Evolutionary conservation across 2,888 invertebrate species (phyloP), one percentile per base, ranked within the genome.

Genomic region (Leptinotarsa haldemani): DNA sequence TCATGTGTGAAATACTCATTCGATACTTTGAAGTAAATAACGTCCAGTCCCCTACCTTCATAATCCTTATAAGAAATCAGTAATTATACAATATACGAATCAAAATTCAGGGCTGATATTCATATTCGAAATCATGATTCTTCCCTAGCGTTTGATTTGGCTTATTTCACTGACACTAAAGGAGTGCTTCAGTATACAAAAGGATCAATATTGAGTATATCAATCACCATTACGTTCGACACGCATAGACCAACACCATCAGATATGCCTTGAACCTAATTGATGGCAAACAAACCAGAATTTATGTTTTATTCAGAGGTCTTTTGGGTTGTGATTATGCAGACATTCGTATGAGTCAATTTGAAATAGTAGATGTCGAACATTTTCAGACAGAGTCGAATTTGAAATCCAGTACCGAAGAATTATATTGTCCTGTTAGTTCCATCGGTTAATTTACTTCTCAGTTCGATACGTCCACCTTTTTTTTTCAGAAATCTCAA

Each of bases 201-300:
- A 48, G 52, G 65, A 67, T 67, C 67, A 30, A 67, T 67, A 67
- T 67, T 53, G 30, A 30, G 40, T 67, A 53, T 30, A 67, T 67
- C 53, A 18, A 67, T 67, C 53, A 53, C 40, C 52, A 25, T 67
- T 67, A 16, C 65, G 22, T 65, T 65, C 47, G 18, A 50, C 50
- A 25, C 50, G 15, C 65, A n/a, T 15, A 66, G 25, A 66, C 48
- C 46, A 25, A 22, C 56, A 22, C 22, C 22, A 56, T 56, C 56
- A 22, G 56, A 56, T 56, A 56, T 56, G 56, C 56, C 56, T 56
- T 56, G 56, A 22, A 56, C 56, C 22, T 22, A 56, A 56, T 56
- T 22, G 56, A 56, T 20, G 22, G 22, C 56, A 56, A 56, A 56
- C 56, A 56, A 56, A 56, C 56, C 56, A 56, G 56, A 56, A 15